Evolutionary conservation across 2,888 invertebrate species (phyloP).

Genomic region (Eristalinus aeneus): DNA sequence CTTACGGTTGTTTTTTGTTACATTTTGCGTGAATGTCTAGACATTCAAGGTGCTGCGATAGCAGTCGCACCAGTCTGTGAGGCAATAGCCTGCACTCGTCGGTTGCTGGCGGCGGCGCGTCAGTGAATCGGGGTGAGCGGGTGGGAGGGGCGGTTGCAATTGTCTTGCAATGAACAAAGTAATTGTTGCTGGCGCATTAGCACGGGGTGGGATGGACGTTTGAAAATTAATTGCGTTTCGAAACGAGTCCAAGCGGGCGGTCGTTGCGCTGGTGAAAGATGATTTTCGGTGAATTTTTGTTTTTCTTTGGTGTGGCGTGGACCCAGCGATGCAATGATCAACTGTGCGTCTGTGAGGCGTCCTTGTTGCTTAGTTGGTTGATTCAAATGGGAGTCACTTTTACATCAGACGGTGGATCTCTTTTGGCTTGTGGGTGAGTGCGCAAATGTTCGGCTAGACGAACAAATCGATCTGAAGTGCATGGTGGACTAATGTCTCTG

Average conservation of each 20-base stretch:
- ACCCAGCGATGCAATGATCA: too few species aligned
- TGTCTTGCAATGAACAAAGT: not conserved
- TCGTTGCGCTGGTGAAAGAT: not conserved
- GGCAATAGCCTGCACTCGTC: not conserved
- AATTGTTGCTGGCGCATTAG: not conserved
- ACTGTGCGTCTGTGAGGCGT: too few species aligned
- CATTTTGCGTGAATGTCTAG: conserved; percentile 58
- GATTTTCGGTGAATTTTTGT: too few species aligned
- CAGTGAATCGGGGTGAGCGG: not conserved
- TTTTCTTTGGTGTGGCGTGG: too few species aligned
- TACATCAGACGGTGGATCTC: too few species aligned
- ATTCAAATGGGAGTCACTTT: too few species aligned
- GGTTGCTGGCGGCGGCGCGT: not conserved
- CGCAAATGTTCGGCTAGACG: too few species aligned
- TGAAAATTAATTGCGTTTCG: not conserved
- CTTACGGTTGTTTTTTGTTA: conserved; percentile 21
- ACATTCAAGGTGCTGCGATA: conserved; percentile 67
- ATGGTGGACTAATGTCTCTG: too few species aligned
- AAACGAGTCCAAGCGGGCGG: not conserved
- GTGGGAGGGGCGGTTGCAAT: not conserved
- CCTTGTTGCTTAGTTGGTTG: too few species aligned
- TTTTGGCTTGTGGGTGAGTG: too few species aligned
- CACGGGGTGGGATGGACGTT: not conserved
- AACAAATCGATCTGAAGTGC: too few species aligned
- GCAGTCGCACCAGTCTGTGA: conserved; percentile 43